Conservation (phyloP, 2,113 vertebrate species). For the Tyrannus savana region DNA sequence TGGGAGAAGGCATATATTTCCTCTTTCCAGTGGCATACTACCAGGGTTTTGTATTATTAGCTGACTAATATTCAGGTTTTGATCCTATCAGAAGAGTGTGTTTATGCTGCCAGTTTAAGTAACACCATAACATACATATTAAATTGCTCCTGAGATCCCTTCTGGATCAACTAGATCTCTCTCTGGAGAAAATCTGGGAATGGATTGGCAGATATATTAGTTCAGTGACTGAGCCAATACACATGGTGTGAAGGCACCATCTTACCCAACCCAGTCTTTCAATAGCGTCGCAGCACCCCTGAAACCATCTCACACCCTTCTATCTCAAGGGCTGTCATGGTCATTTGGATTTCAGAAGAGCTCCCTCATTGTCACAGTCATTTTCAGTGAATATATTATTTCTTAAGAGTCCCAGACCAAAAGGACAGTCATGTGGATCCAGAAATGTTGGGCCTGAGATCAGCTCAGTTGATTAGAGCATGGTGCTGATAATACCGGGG, state of each 20-base stretch:
- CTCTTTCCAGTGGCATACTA: neutral
- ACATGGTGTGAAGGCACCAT: neutral
- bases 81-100: neutral
- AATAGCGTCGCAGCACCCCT: neutral
- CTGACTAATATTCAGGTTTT: neutral
- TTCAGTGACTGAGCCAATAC: neutral
- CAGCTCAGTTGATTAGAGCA: neutral
- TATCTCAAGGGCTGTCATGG: fast-evolving
- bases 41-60: neutral
- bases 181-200: neutral
- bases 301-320: neutral
- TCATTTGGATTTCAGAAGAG: neutral
- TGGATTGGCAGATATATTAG: neutral
- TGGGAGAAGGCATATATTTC: neutral
- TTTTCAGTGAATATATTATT: neutral
- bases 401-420: neutral
- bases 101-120: neutral
- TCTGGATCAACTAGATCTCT: neutral
- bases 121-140: fast-evolving
- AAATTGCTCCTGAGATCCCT: neutral
- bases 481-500: neutral
- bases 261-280: neutral
- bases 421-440: neutral
- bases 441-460: neutral
- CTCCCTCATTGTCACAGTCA: neutral